phyloP scores from a whole-genome alignment of 2,888 invertebrate species.

The Atethmia centrago region DNA sequence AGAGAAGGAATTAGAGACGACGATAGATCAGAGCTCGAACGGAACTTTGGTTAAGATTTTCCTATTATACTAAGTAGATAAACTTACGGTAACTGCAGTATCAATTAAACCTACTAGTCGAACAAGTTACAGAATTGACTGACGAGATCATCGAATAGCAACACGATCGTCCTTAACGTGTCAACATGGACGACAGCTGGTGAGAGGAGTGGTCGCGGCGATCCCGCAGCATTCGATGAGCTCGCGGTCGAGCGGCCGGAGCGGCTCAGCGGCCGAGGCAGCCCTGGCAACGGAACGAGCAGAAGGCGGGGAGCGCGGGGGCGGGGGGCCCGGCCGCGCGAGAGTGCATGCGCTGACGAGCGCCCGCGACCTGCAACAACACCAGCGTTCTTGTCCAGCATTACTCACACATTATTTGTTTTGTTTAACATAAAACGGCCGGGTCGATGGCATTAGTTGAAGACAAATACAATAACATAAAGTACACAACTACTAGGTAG shows the following conservation, averaged over 20 bases:
- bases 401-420: neutral
- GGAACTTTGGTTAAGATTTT: conserved; percentile 88
- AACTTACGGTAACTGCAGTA: conserved; percentile 89
- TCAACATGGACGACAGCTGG: conserved; percentile 59
- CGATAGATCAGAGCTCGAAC: conserved; percentile 79
- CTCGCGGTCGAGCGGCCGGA: conserved; percentile 38
- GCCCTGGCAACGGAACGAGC: conserved; percentile 48
- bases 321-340: conserved; percentile 46
- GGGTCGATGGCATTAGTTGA: neutral
- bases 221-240: conserved; percentile 65
- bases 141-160: conserved; percentile 68
- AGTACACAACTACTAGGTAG: neutral
- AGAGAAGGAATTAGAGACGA: conserved; percentile 77
- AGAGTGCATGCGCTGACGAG: conserved; percentile 60
- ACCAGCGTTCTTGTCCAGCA: neutral
- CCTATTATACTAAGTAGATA: conserved; percentile 87
- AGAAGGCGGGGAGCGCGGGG: conserved; percentile 48
- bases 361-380: conserved; percentile 77
- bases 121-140: conserved; percentile 69
- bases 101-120: conserved; percentile 81
- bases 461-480: neutral
- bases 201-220: conserved; percentile 53
- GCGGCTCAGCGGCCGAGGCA: conserved; percentile 26
- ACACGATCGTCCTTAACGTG: conserved; percentile 59
- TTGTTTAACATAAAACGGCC: neutral